Base-by-base conservation (phyloP, 2,113 vertebrate species). In the Miniopterus natalensis region DNA sequence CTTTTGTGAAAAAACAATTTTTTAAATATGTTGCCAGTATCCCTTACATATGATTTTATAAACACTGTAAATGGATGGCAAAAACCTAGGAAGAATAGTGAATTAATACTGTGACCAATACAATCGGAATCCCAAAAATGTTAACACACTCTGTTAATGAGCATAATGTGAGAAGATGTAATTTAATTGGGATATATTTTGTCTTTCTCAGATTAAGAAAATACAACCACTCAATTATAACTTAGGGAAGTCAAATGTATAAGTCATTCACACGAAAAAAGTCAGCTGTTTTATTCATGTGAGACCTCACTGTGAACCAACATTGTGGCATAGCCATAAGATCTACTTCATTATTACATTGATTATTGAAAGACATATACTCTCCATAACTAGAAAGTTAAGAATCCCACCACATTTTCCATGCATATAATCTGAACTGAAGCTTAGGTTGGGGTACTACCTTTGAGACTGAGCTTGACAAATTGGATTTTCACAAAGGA, bases 41-140 rank as follows among this genome's bases (percentile, higher is more conserved):
- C 17, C 87, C 14, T 61, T 66, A 17, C 49, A 21, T 21, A 27
- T 42, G 36, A 85, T 74, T 93, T 89, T 81, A 74, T n/a, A 90
- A 57, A 88, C 25, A 40, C 13, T 73, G 40, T 79, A 91, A 77
- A 74, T 9, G 12, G 20, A 83, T 95, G 71, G 65, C 36, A 83
- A 29, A 80, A 88, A 36, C 5, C 40, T 49, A 31, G 7, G 23
- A 40, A 70, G 23, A 66, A 88, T 71, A 77, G 57, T 31, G 90
- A 85, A 83, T 81, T 71, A 89, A 84, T 45, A 36, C 21, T 53
- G 65, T 65, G 51, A 93, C 84, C 93, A 51, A 36, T 25, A 85
- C 61, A 86, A 61, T 57, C 7, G 55, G 61, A 12, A 89, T 55
- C 55, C 4, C 5, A 31, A 59, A 88, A 70, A 29, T 40, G 25